A percentile compares a stretch with the other conserved stretches of the same genome.
Conservation (phyloP, 2,113 vertebrate genomes). For the Odontesthes bonariensis region DNA sequence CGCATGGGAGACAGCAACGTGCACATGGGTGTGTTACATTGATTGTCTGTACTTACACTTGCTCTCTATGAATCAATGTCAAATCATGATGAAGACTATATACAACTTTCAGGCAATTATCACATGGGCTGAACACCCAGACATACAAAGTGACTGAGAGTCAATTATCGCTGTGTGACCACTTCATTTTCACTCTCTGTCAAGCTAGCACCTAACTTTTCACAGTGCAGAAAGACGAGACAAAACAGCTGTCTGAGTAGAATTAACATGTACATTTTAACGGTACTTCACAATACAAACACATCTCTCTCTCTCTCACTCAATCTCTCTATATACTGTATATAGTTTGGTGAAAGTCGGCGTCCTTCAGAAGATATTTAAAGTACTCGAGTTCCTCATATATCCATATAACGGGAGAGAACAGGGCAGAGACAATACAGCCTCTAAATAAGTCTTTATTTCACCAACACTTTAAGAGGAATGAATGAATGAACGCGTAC, state of each 20-base stretch:
- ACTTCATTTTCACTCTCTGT: constrained; percentile 58
- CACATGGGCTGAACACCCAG: constrained; percentile 38
- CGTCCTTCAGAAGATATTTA: too few relatives aligned
- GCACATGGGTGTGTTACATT: constrained; percentile 2
- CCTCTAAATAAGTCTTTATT: too few relatives aligned
- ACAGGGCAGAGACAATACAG: too few relatives aligned
- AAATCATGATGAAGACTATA: constrained; percentile 33
- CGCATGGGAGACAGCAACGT: constrained; percentile 15
- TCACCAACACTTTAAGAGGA: too few relatives aligned
- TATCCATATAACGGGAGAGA: too few relatives aligned
- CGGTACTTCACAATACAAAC: neutral
- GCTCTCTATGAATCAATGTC: constrained; percentile 56
- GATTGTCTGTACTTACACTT: constrained; percentile 18
- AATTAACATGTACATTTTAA: neutral
- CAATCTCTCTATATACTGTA: too few relatives aligned
- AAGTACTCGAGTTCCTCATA: too few relatives aligned
- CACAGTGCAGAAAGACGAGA: neutral
- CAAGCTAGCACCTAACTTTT: constrained; percentile 33
- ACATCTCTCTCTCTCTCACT: too few relatives aligned
- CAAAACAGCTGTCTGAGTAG: neutral
- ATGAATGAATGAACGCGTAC: too few relatives aligned
- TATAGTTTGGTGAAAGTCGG: too few relatives aligned
- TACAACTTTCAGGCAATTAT: constrained; percentile 66
- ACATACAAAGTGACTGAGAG: constrained; percentile 36
- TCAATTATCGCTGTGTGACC: constrained; percentile 57